Base-by-base conservation (phyloP, 2,888 invertebrate species). In the Scrobipalpa atriplicella region DNA sequence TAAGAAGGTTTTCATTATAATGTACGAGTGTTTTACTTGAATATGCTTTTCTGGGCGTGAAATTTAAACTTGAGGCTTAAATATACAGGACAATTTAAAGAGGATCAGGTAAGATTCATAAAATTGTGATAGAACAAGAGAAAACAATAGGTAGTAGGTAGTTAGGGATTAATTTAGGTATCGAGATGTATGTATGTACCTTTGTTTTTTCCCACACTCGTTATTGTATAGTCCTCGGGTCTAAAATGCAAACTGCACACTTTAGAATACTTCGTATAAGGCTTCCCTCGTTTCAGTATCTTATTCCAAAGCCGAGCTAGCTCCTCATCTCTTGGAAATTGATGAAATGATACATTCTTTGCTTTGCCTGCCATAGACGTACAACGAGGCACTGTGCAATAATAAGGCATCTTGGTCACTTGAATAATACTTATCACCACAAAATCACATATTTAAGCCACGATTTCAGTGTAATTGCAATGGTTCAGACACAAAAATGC, bases 341-440 rank as follows among this genome's bases (percentile, higher is more conserved):
- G 92, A 65, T 93, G 93, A 70, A 93, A 93, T 1, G 91, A 91
- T 61, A 93, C 93, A 71, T 93, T 90, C 75, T 92, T 92, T 13
- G 87, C 88, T 78, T 92, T 93, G 18, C 93, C 93, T 73, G 93
- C 92, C 90, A 93, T 89, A 0, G 93, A 93, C 0, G 93, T 93
- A 75, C 93, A 93, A 64, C 88, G 88, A 69, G 93, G 93, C 72
- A 93, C 93, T 11, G 93, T 93, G 73, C 93, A 93, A 74, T 93
- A 93, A 78, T 93, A 93, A 72, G 92, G 92, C 93, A 93, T 93
- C 73, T 83, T 91, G 77, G 73, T 80, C 83, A 70, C 73, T 74
- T 67, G 73, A 71, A 76, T 72, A 74, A 73, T 70, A 73, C 70
- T 70, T 65, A 68, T 70, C 69, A 69, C 72, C 73, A 79, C 71